Evolutionary conservation across 2,888 invertebrate species (phyloP), one percentile per base, ranked within the genome.

Genomic region (Hirtodrosophila confusa): DNA sequence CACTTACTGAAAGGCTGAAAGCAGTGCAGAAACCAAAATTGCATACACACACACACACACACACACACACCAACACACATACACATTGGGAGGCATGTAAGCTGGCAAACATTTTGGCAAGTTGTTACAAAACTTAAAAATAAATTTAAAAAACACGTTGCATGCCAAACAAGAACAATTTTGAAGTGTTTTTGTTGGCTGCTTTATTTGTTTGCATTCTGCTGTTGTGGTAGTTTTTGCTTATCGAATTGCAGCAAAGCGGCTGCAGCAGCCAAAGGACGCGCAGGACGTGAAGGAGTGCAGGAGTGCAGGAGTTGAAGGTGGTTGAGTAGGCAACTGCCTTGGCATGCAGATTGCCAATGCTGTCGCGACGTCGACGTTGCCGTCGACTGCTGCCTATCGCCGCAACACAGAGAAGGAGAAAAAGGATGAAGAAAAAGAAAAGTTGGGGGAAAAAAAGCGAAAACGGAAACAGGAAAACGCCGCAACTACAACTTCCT

Each of bases 401-500:
- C 10, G 44, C 7, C 17, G 17, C 17, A 17, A 17, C 17, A 17
- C 17, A 17, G 17, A 17, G 17, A 17, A 17, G 33, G 10, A n/a
- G 11, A 11, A 47, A 12, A 7, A 36, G 8, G 11, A 24, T n/a
- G 17, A 23, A 24, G 35, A 3, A 31, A 6, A 8, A 9, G 9
- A 31, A 31, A 31, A 31, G 9, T 9, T 31, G 31, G 6, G 9
- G 31, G 9, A 23, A 47, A n/a, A 27, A 41, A 49, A 48, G 43
- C 23, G 35, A 58, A 70, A 68, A 54, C 62, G 77, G 84, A 80
- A 76, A 63, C 77, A 57, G 86, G 80, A 76, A 86, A 80, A 84
- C 58, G 78, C 77, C 80, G 65, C 78, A 69, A 65, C 66, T 71
- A 77, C 84, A 83, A 84, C 77, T 84, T 80, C 85, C 82, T 78